These are phyloP conservation scores for Myotis vivesi DNA, from an alignment of 2,797 vertebrate species.

Conservation along the genomic window DNA sequence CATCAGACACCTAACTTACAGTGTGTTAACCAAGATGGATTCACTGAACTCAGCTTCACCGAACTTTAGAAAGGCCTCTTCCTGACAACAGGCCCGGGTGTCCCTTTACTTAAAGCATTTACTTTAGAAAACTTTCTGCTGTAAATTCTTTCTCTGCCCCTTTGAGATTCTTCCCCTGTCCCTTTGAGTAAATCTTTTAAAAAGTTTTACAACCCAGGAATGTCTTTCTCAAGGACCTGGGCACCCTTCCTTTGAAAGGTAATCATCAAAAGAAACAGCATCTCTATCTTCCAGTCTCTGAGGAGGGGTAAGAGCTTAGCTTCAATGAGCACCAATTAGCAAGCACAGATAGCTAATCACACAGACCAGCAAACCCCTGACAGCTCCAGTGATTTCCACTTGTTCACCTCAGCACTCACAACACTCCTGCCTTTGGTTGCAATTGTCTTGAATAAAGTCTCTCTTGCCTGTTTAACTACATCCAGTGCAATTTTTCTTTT, in stretches of 20 bases:
- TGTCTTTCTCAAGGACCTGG: background rate
- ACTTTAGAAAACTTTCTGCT: background rate
- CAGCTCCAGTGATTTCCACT: background rate
- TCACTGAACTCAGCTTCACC: background rate
- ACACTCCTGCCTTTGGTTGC: background rate
- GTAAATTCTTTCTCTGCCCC: background rate
- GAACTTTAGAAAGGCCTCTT: background rate
- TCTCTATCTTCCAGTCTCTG: background rate
- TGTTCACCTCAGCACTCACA: background rate
- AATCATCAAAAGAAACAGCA: background rate
- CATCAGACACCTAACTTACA: background rate
- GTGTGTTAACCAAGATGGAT: background rate
- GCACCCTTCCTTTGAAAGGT: background rate
- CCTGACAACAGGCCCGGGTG: background rate
- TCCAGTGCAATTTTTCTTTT: background rate
- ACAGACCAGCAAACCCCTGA: no score
- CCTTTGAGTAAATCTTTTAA: background rate
- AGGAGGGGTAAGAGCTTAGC: background rate
- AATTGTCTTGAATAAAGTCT: background rate
- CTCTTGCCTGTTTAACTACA: background rate
- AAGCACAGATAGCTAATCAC: background rate
- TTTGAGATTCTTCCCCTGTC: background rate
- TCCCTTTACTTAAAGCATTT: background rate
- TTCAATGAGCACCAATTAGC: background rate
- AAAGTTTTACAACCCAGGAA: background rate